Percentiles rank a stretch among this genome's conserved stretches.
Evolutionary conservation across 2,113 vertebrate genomes (phyloP).

Genomic region (Pavo muticus): DNA sequence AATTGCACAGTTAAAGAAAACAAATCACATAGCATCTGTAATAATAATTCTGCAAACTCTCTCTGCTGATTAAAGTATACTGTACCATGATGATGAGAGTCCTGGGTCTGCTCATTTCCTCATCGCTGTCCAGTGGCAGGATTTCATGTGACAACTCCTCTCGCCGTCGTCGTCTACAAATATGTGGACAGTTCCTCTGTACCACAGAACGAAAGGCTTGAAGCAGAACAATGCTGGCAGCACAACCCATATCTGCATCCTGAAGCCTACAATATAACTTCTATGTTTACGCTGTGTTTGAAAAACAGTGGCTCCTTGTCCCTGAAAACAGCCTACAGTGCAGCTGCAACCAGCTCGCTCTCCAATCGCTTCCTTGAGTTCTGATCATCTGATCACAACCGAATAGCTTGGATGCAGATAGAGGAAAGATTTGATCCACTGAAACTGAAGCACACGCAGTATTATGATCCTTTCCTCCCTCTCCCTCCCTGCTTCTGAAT

Average conservation of each 20-base stretch:
- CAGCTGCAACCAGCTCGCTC: constrained; percentile 91
- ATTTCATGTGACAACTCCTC: constrained; percentile 91
- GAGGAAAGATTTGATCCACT: constrained; percentile 83
- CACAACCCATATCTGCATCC: constrained; percentile 96
- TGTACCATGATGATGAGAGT: constrained; percentile 94
- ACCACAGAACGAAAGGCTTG: constrained; percentile 92
- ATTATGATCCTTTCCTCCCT: constrained; percentile 31
- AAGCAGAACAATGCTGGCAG: constrained; percentile 93
- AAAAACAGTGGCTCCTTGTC: constrained; percentile 94
- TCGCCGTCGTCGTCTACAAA: constrained; percentile 86
- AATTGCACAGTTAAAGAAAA: neutral
- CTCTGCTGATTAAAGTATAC: constrained; percentile 42
- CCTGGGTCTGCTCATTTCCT: constrained; percentile 87
- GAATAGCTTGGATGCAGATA: constrained; percentile 85
- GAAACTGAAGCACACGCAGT: constrained; percentile 70
- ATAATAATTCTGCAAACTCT: constrained; percentile 1
- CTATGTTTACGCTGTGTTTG: constrained; percentile 85
- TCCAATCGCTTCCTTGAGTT: constrained; percentile 88
- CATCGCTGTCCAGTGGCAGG: constrained; percentile 87
- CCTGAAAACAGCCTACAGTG: constrained; percentile 86
- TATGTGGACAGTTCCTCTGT: constrained; percentile 92
- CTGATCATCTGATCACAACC: constrained; percentile 93
- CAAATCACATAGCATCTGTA: neutral
- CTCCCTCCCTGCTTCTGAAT: constrained; percentile 43
- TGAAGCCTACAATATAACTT: constrained; percentile 86